Conservation (phyloP, 2,113 vertebrate genomes). For the Oryzias melastigma region DNA sequence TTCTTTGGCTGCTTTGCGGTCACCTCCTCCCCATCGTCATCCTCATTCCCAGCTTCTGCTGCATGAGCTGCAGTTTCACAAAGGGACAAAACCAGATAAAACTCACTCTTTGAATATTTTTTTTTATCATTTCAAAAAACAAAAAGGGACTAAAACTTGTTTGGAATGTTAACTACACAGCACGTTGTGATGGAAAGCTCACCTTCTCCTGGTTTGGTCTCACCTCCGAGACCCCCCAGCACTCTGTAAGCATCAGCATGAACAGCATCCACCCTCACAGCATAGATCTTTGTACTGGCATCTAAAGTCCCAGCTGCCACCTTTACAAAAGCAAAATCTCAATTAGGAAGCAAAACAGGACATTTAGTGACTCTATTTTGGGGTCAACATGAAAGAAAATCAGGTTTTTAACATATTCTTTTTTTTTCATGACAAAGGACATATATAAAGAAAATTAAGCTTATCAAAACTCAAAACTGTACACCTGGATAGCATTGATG, state of each 20-base stretch:
- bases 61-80: conserved; percentile 43
- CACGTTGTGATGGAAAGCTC: not conserved
- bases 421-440: too few species aligned
- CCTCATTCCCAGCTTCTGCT: conserved; percentile 21
- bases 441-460: too few species aligned
- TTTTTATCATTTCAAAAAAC: too few species aligned
- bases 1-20: conserved; percentile 74
- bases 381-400: too few species aligned
- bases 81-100: not conserved
- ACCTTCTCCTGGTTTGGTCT: conserved; percentile 70
- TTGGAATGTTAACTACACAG: not conserved
- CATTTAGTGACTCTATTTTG: not conserved
- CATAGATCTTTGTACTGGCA: conserved; percentile 95
- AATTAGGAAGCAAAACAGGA: not conserved
- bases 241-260: conserved; percentile 90
- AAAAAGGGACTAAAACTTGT: too few species aligned
- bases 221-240: conserved; percentile 85
- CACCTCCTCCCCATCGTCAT: conserved; percentile 37
- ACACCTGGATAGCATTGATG: too few species aligned
- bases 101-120: not conserved
- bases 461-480: too few species aligned
- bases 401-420: too few species aligned
- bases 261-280: conserved; percentile 88
- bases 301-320: conserved; percentile 91
- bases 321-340: conserved; percentile 60